Evolutionary conservation across 2,113 vertebrate genomes (phyloP), one percentile per base, ranked within the genome.

Genomic region (Oreotrochilus melanogaster): DNA sequence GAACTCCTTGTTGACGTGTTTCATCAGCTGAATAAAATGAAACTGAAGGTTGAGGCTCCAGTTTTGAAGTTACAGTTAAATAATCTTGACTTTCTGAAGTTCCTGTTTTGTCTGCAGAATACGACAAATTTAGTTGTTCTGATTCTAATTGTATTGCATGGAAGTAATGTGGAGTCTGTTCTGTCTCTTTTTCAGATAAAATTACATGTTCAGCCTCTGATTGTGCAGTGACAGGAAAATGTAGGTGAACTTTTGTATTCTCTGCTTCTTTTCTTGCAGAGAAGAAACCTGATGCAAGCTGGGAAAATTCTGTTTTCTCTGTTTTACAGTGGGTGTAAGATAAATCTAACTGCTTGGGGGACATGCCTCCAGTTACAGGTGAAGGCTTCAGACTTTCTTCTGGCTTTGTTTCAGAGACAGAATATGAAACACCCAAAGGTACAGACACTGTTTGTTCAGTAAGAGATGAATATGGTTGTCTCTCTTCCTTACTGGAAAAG

Each of bases 301-400:
- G 93, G 50, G 95, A 75, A 74, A 48, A 69, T 92, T 97, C 95
- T 69, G 82, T 60, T 8, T 89, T 86, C 43, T 96, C 79, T 88
- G 16, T 66, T 93, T 95, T 67, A 69, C 24, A 18, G 8, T 0
- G 6, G 4, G 71, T 81, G 25, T 81, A 72, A 86, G 92, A 56
- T 45, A 69, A 47, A 39, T 64, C 62, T 72, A 86, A 39, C 33
- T 65, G 56, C 70, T 73, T 74, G 27, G 78, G 56, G 5, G 8
- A 39, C 27, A 71, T 57, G n/a, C 39, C 48, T 93, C 11, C 57
- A 54, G 30, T 66, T 86, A 84, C 62, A 76, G 5, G 10, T 37
- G 86, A 91, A 90, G 75, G 33, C 37, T 80, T 18, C 4, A 37
- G 54, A 23, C 30, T 74, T 62, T 42, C 69, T 65, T 96, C 89